Percentiles rank a stretch among this genome's conserved stretches.
These are phyloP conservation scores for Nycteola revayana DNA, from an alignment of 2,888 invertebrate genomes.

Conservation along the genomic window DNA sequence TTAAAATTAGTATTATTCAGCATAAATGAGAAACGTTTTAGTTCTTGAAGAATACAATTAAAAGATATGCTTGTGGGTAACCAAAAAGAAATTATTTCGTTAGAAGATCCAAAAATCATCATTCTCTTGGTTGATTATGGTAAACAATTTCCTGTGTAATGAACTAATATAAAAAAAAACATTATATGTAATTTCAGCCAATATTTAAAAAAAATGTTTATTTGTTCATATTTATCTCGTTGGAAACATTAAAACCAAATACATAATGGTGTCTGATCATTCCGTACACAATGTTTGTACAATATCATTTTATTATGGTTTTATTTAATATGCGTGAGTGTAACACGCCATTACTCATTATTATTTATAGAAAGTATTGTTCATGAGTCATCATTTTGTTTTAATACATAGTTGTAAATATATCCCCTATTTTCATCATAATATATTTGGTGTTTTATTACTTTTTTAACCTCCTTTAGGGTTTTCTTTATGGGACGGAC, in stretches of 20 bases:
- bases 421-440: conserved; percentile 80
- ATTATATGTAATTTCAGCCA: too few species aligned
- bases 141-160: too few species aligned
- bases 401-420: conserved; percentile 73
- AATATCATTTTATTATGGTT: conserved; percentile 40
- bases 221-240: conserved; percentile 10
- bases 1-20: too few species aligned
- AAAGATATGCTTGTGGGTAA: too few species aligned
- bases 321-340: conserved; percentile 48
- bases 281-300: conserved; percentile 56
- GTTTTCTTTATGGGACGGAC: too few species aligned
- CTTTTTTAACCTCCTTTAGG: neutral
- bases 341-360: conserved; percentile 66
- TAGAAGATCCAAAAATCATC: too few species aligned
- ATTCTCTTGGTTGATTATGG: too few species aligned
- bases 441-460: conserved; percentile 46
- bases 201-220: too few species aligned
- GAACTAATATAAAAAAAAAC: too few species aligned
- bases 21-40: too few species aligned
- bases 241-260: neutral
- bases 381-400: conserved; percentile 75
- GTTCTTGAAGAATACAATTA: too few species aligned
- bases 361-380: conserved; percentile 72
- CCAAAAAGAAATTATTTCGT: too few species aligned
- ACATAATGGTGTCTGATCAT: conserved; percentile 39